Base-by-base conservation (phyloP, 2,888 invertebrate species). In the Oscheius sp. region DNA sequence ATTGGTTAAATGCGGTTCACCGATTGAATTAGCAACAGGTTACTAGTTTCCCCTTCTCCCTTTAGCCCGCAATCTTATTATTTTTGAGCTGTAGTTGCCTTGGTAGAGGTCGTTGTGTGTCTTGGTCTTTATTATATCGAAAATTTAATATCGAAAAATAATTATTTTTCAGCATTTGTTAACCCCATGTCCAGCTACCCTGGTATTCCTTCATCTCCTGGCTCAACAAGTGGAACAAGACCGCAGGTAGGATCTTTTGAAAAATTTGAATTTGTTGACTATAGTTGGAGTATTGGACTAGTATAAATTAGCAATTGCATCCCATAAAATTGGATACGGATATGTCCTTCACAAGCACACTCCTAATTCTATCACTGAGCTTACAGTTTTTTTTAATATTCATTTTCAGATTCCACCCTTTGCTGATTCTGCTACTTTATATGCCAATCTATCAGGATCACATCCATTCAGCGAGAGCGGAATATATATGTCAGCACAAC, bases 171-270 rank as follows among this genome's bases (percentile, higher is more conserved):
- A 77, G 77, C 72, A 9, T 75, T 72, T 32, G 59, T 59, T 72
- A 73, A 73, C 59, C 70, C 57, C 41, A 67, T 77, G 41, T 71
- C 73, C 26, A 70, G 61, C 56, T 77, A 75, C 44, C 65, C 76
- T 63, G 74, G 71, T 33, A 66, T 77, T 6, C 67, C 70, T 14
- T 44, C 70, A 22, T 67, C 67, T 20, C 67, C 70, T 28, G 66
- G 65, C n/a, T 65, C 69, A 12, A 50, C 65, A 8, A 64, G 45
- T 33, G 66, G 59, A 36, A 17, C 44, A 14, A 59, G 54, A 17
- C 54, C 30, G 17, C 59, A 47, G 47, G 56, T 57, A 49, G 20
- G 14, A 5, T 2, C 22, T 14, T 26, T 26, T 49, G 24, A 24
- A 49, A 17, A 17, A 2, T 5, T 26, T 5, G 17, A 26, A 45